Conservation (phyloP, 37 sponge, comb jelly and placozoan genomes). For the Halichondria panicea region DNA sequence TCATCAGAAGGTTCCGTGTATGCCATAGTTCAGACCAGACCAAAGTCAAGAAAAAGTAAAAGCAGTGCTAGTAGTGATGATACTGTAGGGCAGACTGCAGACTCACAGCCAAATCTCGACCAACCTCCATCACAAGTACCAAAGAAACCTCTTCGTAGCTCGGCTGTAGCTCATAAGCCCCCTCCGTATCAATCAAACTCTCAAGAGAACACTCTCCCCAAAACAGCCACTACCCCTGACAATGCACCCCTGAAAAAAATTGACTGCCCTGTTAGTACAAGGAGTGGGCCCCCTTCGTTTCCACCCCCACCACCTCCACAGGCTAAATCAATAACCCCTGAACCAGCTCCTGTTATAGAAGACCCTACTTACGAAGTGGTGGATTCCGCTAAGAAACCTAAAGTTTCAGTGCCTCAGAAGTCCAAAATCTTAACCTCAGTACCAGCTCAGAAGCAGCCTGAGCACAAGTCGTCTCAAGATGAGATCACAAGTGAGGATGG, state of each 20-base stretch:
- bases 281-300: slow-evolving; percentile 7
- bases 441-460: too few relatives aligned
- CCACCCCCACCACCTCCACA: slow-evolving; percentile 26
- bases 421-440: too few relatives aligned
- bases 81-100: not conserved
- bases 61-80: not conserved
- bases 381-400: not conserved
- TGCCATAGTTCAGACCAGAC: not conserved
- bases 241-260: not conserved
- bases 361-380: slow-evolving; percentile 3
- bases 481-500: too few relatives aligned
- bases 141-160: too few relatives aligned
- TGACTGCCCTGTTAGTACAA: not conserved
- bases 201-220: not conserved
- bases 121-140: not conserved
- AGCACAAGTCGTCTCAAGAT: too few relatives aligned
- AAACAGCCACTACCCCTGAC: not conserved
- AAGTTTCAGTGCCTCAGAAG: too few relatives aligned
- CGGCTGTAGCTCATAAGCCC: too few relatives aligned
- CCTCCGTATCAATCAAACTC: not conserved
- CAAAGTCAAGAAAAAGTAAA: slow-evolving; percentile 1
- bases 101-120: not conserved
- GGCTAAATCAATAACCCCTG: not conserved
- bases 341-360: not conserved
- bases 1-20: not conserved